A percentile compares a stretch with the other conserved stretches of the same genome.
Conservation (phyloP, 1,140 invertebrate genomes). For the Hylyphantes graminicola region DNA sequence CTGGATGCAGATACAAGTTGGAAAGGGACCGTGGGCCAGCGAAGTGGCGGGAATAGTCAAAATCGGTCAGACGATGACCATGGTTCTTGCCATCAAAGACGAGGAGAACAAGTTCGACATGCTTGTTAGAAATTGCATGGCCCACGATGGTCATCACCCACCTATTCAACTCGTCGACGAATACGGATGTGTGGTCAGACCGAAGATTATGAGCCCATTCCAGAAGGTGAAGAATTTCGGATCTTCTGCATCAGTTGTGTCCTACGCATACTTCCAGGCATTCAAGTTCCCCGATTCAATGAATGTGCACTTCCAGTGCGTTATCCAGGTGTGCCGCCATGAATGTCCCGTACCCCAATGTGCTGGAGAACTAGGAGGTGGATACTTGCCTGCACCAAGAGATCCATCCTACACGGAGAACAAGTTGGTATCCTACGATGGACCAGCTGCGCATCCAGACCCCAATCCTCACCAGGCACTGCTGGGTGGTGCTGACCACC, state of each 20-base stretch:
- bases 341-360: constrained; percentile 83
- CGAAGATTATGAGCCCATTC: constrained; percentile 92
- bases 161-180: constrained; percentile 96
- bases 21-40: constrained; percentile 94
- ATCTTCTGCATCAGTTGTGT: constrained; percentile 88
- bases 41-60: constrained; percentile 94
- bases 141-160: constrained; percentile 91
- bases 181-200: constrained; percentile 88
- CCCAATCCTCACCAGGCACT: constrained; percentile 34
- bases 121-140: constrained; percentile 93
- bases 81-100: constrained; percentile 95
- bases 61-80: constrained; percentile 96
- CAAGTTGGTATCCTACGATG: constrained; percentile 36
- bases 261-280: constrained; percentile 93
- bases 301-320: constrained; percentile 97
- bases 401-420: constrained; percentile 61
- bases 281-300: constrained; percentile 97
- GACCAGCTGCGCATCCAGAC: constrained; percentile 5
- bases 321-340: constrained; percentile 93
- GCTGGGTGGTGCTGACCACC: neutral
- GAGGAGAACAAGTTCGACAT: constrained; percentile 97
- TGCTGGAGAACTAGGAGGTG: constrained; percentile 61
- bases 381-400: constrained; percentile 50
- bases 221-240: constrained; percentile 97
- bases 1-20: constrained; percentile 97